Base-by-base conservation (phyloP, 2,888 invertebrate species). In the Drosophila rubida region DNA sequence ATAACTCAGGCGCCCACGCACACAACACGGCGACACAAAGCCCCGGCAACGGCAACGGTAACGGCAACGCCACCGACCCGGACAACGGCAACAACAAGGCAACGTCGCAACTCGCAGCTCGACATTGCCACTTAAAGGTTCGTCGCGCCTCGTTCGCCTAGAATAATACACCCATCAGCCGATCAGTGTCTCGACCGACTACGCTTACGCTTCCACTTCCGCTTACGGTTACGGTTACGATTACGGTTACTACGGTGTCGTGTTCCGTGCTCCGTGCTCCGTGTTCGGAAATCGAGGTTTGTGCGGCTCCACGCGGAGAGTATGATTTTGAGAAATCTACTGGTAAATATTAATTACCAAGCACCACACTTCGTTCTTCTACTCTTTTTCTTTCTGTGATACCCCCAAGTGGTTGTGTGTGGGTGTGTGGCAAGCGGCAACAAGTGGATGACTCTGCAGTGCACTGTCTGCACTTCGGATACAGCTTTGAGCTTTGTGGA, bases 271-370 rank as follows among this genome's bases (percentile, higher is more conserved):
- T n/a, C n/a, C n/a, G n/a, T n/a, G n/a, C n/a, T n/a, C n/a, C n/a
- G n/a, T n/a, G n/a, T n/a, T n/a, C n/a, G n/a, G n/a, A n/a, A n/a
- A n/a, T n/a, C n/a, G n/a, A n/a, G n/a, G n/a, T n/a, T n/a, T 30
- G 30, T 30, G 30, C 39, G 16, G 35, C 39, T 50, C 23, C 16
- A n/a, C 45, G 32, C 50, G 39, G 37, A 57, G 51, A 65, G 57
- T 23, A 86, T 83, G 86, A 86, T 86, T 57, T 70, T 83, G 37
- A 66, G 80, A 78, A 88, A 88, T 75, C 69, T 80, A 54, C 75
- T 88, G 88, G 88, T 88, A 71, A 88, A 88, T 84, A 84, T 86
- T 62, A 69, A 70, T 78, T 73, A 78, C 65, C 75, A 66, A 76
- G 19, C 32, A 32, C n/a, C 19, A 13, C 41, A 2, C 25, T 32